phyloP scores from a whole-genome alignment of 2,888 invertebrate genomes.

The Diarsia brunnea region DNA sequence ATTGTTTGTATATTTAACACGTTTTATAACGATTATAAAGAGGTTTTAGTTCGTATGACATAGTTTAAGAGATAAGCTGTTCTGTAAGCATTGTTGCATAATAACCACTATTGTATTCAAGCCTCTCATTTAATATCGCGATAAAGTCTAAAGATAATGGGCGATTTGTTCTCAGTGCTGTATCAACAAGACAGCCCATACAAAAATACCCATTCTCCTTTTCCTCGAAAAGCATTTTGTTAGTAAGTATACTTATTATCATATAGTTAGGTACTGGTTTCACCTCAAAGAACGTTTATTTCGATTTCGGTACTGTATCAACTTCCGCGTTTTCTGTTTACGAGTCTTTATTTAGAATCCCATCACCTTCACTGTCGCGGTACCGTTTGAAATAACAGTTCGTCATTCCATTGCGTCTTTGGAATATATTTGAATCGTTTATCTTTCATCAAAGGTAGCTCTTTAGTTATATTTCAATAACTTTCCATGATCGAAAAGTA shows the following conservation, averaged over 20 bases:
- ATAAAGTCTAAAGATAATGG: neutral
- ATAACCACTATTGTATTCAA: slow-evolving; percentile 18
- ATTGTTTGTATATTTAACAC: slow-evolving; percentile 27
- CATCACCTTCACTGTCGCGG: slow-evolving; percentile 1
- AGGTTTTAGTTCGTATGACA: slow-evolving; percentile 18
- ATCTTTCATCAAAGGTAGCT: slow-evolving; percentile 20
- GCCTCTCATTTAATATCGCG: neutral
- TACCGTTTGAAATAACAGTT: slow-evolving; percentile 27
- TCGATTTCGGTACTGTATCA: slow-evolving; percentile 9
- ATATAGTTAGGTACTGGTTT: neutral
- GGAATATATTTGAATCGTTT: slow-evolving; percentile 21
- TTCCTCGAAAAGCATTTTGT: slow-evolving; percentile 5
- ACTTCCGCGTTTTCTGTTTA: slow-evolving; percentile 17
- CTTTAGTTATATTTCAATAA: slow-evolving; percentile 6
- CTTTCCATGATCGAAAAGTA: neutral
- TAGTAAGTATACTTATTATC: too few relatives aligned
- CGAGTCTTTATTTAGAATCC: slow-evolving; percentile 24
- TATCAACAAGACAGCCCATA: neutral
- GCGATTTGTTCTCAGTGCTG: neutral
- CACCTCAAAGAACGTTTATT: slow-evolving; percentile 7
- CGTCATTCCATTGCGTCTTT: neutral
- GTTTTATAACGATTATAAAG: slow-evolving; percentile 33
- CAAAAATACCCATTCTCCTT: neutral
- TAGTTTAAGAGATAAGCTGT: slow-evolving; percentile 20
- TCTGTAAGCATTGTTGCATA: slow-evolving; percentile 8